Evolutionary conservation across 2,797 vertebrate genomes (phyloP).

Genomic region (Schizopygopsis malacanthus): DNA sequence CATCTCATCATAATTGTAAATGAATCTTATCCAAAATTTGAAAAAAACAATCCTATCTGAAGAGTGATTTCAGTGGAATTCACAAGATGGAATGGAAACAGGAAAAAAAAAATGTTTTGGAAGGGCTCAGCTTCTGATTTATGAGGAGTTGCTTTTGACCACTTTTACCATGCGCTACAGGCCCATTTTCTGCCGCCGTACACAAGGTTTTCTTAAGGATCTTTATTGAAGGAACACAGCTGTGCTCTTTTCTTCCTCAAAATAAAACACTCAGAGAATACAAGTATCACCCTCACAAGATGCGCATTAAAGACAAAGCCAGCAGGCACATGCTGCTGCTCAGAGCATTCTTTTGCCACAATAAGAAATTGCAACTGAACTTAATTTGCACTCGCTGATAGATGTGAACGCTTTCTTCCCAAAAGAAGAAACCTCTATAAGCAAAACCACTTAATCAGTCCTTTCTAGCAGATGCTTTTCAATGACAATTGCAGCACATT

Average conservation of each 20-base stretch:
- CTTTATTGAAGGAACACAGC: constrained; percentile 37
- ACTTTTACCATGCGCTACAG: neutral
- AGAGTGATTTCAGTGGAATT: neutral
- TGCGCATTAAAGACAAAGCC: constrained; percentile 20
- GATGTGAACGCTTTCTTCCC: constrained; percentile 13
- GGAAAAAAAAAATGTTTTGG: neutral
- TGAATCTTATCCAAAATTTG: neutral
- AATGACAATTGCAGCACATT: constrained; percentile 16
- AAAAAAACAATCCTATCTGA: neutral
- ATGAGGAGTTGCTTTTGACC: constrained; percentile 28
- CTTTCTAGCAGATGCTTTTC: constrained; percentile 13
- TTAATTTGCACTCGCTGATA: constrained; percentile 20
- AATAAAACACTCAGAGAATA: constrained; percentile 28
- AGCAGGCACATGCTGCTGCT: constrained; percentile 18
- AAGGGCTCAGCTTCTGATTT: constrained; percentile 13
- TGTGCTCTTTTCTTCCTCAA: constrained; percentile 31
- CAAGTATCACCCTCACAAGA: constrained; percentile 40
- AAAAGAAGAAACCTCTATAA: constrained; percentile 9
- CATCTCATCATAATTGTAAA: neutral
- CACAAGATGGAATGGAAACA: neutral
- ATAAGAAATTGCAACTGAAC: constrained; percentile 1
- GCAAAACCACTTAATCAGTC: constrained; percentile 18
- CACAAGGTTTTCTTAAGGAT: constrained; percentile 22
- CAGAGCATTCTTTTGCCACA: constrained; percentile 24
- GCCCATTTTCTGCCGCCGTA: constrained; percentile 15